Percentiles rank a stretch among this genome's conserved stretches.
Conservation (phyloP, 2,797 vertebrate species). For the Betta splendens region DNA sequence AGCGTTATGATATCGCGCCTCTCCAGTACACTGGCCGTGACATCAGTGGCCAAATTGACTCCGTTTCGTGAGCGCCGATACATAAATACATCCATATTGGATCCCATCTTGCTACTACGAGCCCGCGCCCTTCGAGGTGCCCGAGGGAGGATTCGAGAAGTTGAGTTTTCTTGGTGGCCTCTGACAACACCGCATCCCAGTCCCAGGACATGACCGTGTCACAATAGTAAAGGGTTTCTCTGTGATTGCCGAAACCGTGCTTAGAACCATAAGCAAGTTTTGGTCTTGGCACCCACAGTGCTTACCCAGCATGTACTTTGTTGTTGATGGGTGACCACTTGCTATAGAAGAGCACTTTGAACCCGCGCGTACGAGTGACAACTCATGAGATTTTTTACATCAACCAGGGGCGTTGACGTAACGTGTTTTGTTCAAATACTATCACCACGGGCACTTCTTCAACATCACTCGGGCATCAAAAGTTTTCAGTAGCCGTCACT, state of each 20-base stretch:
- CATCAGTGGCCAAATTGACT: not conserved
- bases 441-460: conserved; percentile 11
- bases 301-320: conserved; percentile 23
- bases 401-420: conserved; percentile 4
- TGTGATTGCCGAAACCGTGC: fast-evolving
- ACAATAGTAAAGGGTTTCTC: not conserved
- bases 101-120: conserved; percentile 7
- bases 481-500: conserved; percentile 4
- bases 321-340: conserved; percentile 17
- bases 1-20: not conserved
- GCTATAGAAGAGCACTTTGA: conserved; percentile 4
- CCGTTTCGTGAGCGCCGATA: conserved; percentile 8
- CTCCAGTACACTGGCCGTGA: not conserved
- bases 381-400: conserved; percentile 11
- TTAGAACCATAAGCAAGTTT: conserved; percentile 8
- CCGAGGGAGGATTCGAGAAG: not conserved
- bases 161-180: not conserved
- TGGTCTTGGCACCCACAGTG: conserved; percentile 1
- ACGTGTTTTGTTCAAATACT: conserved; percentile 27
- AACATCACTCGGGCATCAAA: not conserved
- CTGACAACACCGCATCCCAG: not conserved
- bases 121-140: not conserved
- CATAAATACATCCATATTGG: conserved; percentile 6
- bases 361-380: not conserved
- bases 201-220: conserved; percentile 17